These are phyloP conservation scores for Catostomus latipinnis DNA, from an alignment of 2,797 vertebrate species.

Conservation along the genomic window DNA sequence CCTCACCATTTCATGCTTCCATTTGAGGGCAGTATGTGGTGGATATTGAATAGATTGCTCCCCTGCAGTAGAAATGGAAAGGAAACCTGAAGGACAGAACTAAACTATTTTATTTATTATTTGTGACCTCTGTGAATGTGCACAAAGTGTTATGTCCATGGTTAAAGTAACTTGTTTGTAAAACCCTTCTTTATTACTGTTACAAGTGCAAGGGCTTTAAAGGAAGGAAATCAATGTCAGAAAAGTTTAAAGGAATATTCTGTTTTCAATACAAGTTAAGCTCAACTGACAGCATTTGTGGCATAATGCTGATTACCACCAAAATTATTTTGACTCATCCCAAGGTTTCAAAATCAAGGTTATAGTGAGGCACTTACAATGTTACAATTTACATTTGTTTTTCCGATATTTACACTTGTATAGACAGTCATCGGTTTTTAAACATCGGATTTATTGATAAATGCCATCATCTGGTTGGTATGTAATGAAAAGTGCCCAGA, in stretches of 20 bases:
- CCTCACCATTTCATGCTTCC: slow-evolving; percentile 42
- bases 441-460: too few species aligned
- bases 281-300: too few species aligned
- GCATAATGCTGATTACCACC: too few species aligned
- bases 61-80: slow-evolving; percentile 20
- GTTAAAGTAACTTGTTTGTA: not conserved
- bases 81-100: slow-evolving; percentile 50
- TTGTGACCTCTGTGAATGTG: slow-evolving; percentile 21
- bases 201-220: not conserved
- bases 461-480: too few species aligned
- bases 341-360: too few species aligned
- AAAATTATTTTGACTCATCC: too few species aligned
- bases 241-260: not conserved
- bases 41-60: slow-evolving; percentile 30
- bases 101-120: slow-evolving; percentile 2
- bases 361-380: too few species aligned
- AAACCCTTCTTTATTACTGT: not conserved
- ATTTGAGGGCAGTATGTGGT: slow-evolving; percentile 50
- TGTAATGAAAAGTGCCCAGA: too few species aligned
- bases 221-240: not conserved
- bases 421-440: too few species aligned
- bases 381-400: too few species aligned
- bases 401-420: too few species aligned
- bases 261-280: not conserved
- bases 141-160: not conserved